A percentile compares a stretch with the other conserved stretches of the same genome.
Evolutionary conservation across 2,888 invertebrate species (phyloP).

Genomic region (Chesias legatella): DNA sequence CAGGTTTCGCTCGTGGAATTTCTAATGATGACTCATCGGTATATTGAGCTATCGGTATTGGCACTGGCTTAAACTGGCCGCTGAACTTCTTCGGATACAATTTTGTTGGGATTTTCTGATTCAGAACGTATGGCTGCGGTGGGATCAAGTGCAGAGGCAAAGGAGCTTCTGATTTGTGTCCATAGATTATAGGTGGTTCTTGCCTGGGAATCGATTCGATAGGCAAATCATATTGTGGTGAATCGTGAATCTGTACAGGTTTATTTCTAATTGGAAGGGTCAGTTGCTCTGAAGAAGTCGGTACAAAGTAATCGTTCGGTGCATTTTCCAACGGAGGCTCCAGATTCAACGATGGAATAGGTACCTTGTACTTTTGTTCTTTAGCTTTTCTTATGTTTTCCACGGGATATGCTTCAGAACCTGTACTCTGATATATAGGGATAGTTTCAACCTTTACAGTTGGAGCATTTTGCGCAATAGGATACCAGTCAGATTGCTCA

Average conservation of each 20-base stretch:
- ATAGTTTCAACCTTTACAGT: slow-evolving; percentile 36
- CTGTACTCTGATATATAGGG: slow-evolving; percentile 30
- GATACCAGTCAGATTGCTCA: slow-evolving; percentile 67
- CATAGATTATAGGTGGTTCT: slow-evolving; percentile 27
- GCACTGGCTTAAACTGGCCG: slow-evolving; percentile 67
- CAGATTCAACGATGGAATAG: slow-evolving; percentile 53
- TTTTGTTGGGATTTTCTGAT: slow-evolving; percentile 70
- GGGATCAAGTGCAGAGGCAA: slow-evolving; percentile 51
- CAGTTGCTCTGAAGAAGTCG: slow-evolving; percentile 38
- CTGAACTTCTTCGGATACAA: slow-evolving; percentile 81
- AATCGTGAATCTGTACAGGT: slow-evolving; percentile 38
- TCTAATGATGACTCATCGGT: slow-evolving; percentile 46
- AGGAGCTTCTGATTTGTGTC: slow-evolving; percentile 46
- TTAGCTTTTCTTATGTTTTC: slow-evolving; percentile 22
- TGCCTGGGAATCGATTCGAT: slow-evolving; percentile 34
- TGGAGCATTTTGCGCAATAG: slow-evolving; percentile 43
- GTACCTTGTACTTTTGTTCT: slow-evolving; percentile 30
- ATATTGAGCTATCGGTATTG: slow-evolving; percentile 62
- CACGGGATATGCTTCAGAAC: slow-evolving; percentile 18
- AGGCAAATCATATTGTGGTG: slow-evolving; percentile 22
- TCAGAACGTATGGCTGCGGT: slow-evolving; percentile 48
- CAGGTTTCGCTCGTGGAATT: slow-evolving; percentile 68
- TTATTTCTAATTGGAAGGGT: slow-evolving; percentile 11
- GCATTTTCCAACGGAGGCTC: slow-evolving; percentile 60
- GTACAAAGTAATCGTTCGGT: slow-evolving; percentile 51